Conservation (phyloP, 1,140 invertebrate species). For the Brachionus plicatilis region DNA sequence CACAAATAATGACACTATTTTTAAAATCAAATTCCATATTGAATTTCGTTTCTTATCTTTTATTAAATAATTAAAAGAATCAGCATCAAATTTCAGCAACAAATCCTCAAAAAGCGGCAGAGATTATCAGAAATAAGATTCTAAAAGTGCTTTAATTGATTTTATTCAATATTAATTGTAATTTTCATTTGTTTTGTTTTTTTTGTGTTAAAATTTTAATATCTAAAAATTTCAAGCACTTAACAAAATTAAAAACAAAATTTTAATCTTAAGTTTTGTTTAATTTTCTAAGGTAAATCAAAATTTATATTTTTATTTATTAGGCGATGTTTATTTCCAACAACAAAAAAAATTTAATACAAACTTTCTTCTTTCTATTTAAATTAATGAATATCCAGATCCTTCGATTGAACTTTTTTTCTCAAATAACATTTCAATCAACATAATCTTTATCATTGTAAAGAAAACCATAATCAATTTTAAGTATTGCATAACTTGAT, state of each 20-base stretch:
- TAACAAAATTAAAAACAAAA: background rate
- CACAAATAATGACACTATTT: background rate
- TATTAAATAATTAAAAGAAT: background rate
- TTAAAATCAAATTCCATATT: background rate
- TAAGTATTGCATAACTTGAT: background rate
- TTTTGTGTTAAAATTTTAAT: background rate
- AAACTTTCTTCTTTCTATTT: background rate
- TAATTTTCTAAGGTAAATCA: background rate
- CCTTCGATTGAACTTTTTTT: background rate
- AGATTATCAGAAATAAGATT: background rate
- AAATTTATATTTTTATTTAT: background rate
- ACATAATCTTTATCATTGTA: background rate
- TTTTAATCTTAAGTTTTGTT: background rate
- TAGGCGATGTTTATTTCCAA: background rate
- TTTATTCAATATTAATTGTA: background rate
- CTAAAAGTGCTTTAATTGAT: background rate
- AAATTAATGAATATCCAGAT: background rate
- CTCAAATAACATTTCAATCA: background rate
- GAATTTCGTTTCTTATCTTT: background rate
- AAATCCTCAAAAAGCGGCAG: background rate
- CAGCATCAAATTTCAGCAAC: background rate
- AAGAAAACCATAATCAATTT: background rate
- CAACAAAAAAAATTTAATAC: background rate
- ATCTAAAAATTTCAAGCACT: background rate
- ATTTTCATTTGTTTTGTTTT: background rate